A percentile compares a stretch with the other conserved stretches of the same genome.
phyloP scores from a whole-genome alignment of 2,888 invertebrate species.

The Drosophila recens region DNA sequence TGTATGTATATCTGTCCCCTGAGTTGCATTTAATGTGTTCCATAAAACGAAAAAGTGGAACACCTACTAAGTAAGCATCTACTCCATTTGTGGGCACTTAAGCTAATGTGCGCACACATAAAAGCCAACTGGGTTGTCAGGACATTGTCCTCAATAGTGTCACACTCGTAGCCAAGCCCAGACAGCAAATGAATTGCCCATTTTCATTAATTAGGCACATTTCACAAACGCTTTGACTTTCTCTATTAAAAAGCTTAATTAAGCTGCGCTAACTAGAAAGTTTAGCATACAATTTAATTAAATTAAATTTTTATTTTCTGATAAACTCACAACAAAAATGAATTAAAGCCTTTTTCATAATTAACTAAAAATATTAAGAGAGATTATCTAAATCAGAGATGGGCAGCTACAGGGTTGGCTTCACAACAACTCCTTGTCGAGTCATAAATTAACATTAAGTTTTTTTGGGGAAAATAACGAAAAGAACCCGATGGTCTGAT shows the following conservation, averaged over 20 bases:
- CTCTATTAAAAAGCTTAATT: constrained; percentile 13
- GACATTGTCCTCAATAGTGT: constrained; percentile 43
- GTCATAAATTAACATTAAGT: neutral
- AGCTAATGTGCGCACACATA: constrained; percentile 46
- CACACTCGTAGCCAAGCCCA: constrained; percentile 11
- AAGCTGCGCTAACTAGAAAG: constrained; percentile 10
- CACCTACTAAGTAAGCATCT: neutral
- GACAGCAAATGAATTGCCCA: constrained; percentile 24
- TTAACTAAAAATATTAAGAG: neutral
- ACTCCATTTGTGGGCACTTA: constrained; percentile 22
- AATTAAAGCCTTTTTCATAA: neutral
- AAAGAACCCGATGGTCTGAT: neutral
- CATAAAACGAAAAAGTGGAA: constrained; percentile 21
- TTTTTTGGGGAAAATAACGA: neutral
- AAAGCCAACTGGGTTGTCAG: constrained; percentile 33
- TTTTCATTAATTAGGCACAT: constrained; percentile 47
- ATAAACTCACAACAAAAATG: neutral
- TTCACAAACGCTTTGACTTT: constrained; percentile 10
- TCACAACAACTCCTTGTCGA: neutral
- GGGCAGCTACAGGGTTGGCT: neutral
- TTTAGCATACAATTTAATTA: neutral
- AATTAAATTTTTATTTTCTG: neutral
- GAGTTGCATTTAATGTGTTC: constrained; percentile 26
- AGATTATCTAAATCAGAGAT: neutral
- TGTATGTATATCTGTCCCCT: neutral